These are phyloP conservation scores for Narcine bancroftii DNA, from an alignment of 2,113 vertebrate genomes.

Conservation along the genomic window DNA sequence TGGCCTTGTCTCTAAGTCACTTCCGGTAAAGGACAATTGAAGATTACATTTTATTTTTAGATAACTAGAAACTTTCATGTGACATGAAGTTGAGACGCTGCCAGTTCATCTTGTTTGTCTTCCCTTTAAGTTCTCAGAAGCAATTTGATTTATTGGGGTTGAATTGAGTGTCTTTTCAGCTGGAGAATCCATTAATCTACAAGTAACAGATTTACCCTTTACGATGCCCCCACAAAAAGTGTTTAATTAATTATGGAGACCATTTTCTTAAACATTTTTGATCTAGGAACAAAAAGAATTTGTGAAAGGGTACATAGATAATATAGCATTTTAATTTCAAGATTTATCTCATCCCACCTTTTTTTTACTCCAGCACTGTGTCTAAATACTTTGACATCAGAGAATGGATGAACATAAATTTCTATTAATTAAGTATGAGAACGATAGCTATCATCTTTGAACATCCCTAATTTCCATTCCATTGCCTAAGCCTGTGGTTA, in stretches of 20 bases:
- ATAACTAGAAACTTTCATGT: background rate
- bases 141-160: background rate
- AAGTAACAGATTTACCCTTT: background rate
- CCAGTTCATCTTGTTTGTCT: background rate
- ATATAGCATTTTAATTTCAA: no score
- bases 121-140: background rate
- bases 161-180: background rate
- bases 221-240: background rate
- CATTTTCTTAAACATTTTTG: background rate
- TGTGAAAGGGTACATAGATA: background rate
- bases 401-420: no score
- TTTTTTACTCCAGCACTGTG: no score
- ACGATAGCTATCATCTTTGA: no score
- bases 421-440: no score
- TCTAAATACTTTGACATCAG: no score
- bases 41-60: background rate
- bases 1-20: background rate
- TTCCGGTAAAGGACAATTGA: background rate
- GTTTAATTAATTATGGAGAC: background rate
- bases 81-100: background rate
- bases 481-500: no score
- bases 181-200: background rate
- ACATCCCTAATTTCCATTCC: no score
- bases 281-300: background rate
- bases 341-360: no score